Evolutionary conservation across 2,113 vertebrate genomes (phyloP), one percentile per base, ranked within the genome.

Genomic region (Oxygymnocypris stewartii): DNA sequence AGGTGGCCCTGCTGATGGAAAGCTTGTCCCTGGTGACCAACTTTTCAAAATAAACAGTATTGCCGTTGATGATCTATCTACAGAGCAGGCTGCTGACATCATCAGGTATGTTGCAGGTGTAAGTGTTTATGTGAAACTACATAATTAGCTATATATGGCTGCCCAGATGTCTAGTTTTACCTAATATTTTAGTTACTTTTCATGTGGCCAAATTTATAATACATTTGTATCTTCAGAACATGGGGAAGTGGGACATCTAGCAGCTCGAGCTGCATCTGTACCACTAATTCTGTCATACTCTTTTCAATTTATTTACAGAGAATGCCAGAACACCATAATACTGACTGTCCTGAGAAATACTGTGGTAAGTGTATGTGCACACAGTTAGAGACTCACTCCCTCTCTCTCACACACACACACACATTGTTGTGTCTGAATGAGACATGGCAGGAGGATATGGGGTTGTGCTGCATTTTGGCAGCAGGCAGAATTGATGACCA

Each of bases 1-100:
- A 99, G 98, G 96, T 86, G 95, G 98, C 87, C 96, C 96, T 0
- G 97, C 97, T 6, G 96, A 99, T 0, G 97, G 98, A 40, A 97
- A 96, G 90, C 96, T 99, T 86, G 92, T 97, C 90, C 95, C 96
- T 0, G 97, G 97, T 0, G 98, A 99, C 92, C 98, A 96, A 89
- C 94, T 98, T 20, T 92, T 98, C 87, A 94, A 90, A 71, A 97
- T 99, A 93, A 99, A 99, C 92, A 94, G 95, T 2, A 92, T 94
- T 0, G 40, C 86, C 0, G 93, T 95, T 1, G 95, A 96, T 14
- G 94, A 95, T 31, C n/a, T 97, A 86, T 96, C 97, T 65, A 93
- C 94, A 0, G 96, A 96, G 79, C 94, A 95, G 87, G 95, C 95
- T 1, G 92, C 94, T 79, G 91, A 96, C 91, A 95, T 99, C 91